phyloP scores from a whole-genome alignment of 1,140 invertebrate species.

The Micrasema longulum region DNA sequence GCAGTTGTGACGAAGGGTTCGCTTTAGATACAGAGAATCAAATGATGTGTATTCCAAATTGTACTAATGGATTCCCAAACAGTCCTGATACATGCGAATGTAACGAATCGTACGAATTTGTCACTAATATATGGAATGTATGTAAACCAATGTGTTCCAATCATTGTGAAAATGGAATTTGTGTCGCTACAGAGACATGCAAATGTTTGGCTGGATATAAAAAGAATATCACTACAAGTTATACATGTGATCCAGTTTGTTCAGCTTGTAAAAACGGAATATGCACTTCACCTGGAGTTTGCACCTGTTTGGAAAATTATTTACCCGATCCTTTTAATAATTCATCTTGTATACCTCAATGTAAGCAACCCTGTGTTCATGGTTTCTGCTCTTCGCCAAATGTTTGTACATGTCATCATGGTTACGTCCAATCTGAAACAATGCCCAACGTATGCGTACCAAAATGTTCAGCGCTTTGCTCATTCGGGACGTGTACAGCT shows the following conservation, averaged over 20 bases:
- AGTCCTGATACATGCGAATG: conserved; percentile 61
- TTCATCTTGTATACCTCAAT: conserved; percentile 60
- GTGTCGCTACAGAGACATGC: conserved; percentile 63
- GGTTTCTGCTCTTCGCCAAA: conserved; percentile 63
- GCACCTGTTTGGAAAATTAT: conserved; percentile 63
- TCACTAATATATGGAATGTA: conserved; percentile 64
- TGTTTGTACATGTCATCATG: conserved; percentile 59
- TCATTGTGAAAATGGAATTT: conserved; percentile 59
- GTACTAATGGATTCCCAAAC: conserved; percentile 22
- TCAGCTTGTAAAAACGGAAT: conserved; percentile 66
- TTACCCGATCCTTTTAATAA: conserved; percentile 56
- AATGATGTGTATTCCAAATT: conserved; percentile 56
- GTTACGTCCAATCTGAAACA: conserved; percentile 57
- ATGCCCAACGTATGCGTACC: conserved; percentile 60
- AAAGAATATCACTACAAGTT: conserved; percentile 48
- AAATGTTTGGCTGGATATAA: conserved; percentile 55
- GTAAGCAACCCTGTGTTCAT: conserved; percentile 62
- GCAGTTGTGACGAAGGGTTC: conserved; percentile 58
- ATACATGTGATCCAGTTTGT: conserved; percentile 62
- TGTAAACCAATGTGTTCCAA: conserved; percentile 59
- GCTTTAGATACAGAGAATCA: not conserved
- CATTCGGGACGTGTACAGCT: conserved; percentile 64
- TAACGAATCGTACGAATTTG: conserved; percentile 67
- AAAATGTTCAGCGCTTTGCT: conserved; percentile 60
- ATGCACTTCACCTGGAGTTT: conserved; percentile 64